Percentiles rank a stretch among this genome's conserved stretches.
These are phyloP conservation scores for Ryuthela nishihirai DNA, from an alignment of 2,888 invertebrate genomes.

Conservation along the genomic window DNA sequence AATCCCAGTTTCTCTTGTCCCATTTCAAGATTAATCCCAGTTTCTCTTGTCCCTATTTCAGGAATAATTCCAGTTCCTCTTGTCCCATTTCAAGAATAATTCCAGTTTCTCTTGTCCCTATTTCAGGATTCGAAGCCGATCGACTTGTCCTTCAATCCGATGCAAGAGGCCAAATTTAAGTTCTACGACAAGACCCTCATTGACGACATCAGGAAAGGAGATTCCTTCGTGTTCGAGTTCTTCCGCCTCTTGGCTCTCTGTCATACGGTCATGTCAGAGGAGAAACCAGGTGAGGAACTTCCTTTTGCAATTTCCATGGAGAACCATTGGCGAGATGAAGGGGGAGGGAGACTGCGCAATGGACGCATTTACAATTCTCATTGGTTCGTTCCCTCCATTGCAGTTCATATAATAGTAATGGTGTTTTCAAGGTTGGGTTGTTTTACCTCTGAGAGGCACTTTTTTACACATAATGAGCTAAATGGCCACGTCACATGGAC, in stretches of 20 bases:
- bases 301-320: too few relatives aligned
- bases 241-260: slow-evolving; percentile 91
- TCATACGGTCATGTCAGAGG: slow-evolving; percentile 98
- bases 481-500: too few relatives aligned
- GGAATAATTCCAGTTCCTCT: background rate
- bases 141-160: slow-evolving; percentile 92
- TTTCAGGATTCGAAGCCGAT: slow-evolving; percentile 69
- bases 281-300: slow-evolving; percentile 67
- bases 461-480: too few relatives aligned
- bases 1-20: background rate
- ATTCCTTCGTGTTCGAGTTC: slow-evolving; percentile 75
- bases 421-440: too few relatives aligned
- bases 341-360: too few relatives aligned
- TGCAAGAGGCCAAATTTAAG: slow-evolving; percentile 85
- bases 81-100: background rate
- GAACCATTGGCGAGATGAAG: too few relatives aligned
- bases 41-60: background rate
- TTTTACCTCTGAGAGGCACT: too few relatives aligned
- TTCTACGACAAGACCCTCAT: slow-evolving; percentile 87
- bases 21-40: background rate
- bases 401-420: too few relatives aligned
- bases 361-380: too few relatives aligned
- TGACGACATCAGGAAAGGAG: slow-evolving; percentile 70
- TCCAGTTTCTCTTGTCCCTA: slow-evolving; percentile 10
- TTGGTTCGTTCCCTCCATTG: too few relatives aligned